Conservation (phyloP, 2,797 vertebrate genomes). For the Helarctos malayanus region DNA sequence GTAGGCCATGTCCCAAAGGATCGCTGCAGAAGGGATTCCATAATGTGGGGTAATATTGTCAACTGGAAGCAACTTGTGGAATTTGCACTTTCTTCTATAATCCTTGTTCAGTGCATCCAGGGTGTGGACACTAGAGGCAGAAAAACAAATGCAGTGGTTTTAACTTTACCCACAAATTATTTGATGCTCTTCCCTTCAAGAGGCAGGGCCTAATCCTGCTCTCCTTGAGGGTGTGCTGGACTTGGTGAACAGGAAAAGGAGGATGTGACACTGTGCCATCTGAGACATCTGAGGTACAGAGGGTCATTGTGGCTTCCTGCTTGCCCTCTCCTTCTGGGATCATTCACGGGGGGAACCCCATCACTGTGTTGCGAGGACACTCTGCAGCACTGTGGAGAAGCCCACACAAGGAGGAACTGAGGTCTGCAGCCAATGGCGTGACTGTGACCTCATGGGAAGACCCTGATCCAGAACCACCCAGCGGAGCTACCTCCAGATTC, state of each 20-base stretch:
- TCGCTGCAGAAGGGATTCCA: accelerated
- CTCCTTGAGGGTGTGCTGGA: neutral
- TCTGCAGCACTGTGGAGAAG: accelerated
- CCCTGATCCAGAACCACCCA: neutral
- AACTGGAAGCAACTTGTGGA: no score
- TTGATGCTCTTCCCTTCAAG: neutral
- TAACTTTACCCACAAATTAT: neutral
- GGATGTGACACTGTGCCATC: neutral
- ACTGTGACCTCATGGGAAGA: neutral
- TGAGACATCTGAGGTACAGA: neutral
- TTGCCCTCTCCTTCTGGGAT: neutral
- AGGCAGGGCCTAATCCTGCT: neutral
- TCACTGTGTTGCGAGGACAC: no score
- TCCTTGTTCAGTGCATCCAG: neutral
- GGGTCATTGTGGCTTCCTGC: neutral
- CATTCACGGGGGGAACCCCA: accelerated
- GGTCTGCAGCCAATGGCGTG: neutral
- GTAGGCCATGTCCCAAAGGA: neutral
- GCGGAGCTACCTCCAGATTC: neutral
- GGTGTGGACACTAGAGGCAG: neutral
- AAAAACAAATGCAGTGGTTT: neutral
- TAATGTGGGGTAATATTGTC: neutral
- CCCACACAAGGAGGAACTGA: neutral
- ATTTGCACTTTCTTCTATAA: neutral
- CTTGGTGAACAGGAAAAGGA: neutral